A percentile compares a stretch with the other conserved stretches of the same genome.
Evolutionary conservation across 2,113 vertebrate species (phyloP).

Genomic region (Dissostichus mawsoni): DNA sequence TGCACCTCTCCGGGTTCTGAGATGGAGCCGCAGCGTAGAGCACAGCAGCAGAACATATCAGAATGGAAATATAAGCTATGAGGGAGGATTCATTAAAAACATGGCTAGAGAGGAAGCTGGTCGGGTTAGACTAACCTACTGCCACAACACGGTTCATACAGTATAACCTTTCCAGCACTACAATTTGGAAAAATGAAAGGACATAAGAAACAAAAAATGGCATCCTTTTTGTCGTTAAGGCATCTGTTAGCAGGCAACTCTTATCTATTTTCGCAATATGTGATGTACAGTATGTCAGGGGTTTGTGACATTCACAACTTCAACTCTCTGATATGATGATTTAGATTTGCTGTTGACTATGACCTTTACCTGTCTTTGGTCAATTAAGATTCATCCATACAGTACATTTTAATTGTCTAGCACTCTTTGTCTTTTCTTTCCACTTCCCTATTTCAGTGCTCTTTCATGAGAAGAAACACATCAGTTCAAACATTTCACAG

Average conservation of each 20-base stretch:
- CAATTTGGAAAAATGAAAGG: background rate
- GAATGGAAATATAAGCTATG: background rate
- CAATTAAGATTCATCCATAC: background rate
- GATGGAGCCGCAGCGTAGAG: background rate
- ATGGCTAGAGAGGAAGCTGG: background rate
- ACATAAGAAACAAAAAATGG: background rate
- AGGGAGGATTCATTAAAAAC: constrained; percentile 7
- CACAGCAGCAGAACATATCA: background rate
- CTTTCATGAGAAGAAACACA: background rate
- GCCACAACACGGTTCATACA: background rate
- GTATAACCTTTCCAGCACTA: constrained; percentile 3
- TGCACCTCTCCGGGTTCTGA: constrained; percentile 1
- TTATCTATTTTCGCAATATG: background rate
- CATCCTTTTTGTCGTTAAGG: background rate
- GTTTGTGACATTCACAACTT: background rate
- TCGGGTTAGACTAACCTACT: background rate
- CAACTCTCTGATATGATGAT: background rate
- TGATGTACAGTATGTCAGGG: background rate
- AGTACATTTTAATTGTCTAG: background rate
- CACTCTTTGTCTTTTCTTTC: background rate
- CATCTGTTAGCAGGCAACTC: background rate
- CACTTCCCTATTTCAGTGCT: background rate
- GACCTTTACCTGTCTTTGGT: background rate
- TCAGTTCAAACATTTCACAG: constrained; percentile 12
- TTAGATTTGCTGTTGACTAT: background rate